Evolutionary conservation across 2,113 vertebrate species (phyloP).

Genomic region (Cisticola juncidis): DNA sequence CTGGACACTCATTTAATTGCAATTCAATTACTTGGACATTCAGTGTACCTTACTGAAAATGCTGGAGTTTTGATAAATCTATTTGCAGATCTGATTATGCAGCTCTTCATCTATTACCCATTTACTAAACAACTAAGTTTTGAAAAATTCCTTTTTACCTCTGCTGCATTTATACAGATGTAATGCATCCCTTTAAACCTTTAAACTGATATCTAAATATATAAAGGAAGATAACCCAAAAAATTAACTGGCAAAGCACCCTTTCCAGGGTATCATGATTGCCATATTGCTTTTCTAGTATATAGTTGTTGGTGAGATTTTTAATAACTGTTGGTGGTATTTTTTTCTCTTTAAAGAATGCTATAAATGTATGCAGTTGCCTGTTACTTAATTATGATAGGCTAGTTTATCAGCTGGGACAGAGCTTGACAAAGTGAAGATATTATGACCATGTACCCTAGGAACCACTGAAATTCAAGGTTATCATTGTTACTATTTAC

Average conservation of each 20-base stretch:
- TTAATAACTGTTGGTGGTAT: neutral
- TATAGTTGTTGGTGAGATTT: neutral
- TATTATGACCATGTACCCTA: neutral
- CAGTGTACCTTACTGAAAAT: neutral
- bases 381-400: neutral
- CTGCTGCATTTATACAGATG: neutral
- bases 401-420: neutral
- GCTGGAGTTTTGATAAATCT: neutral
- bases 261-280: neutral
- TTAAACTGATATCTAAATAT: neutral
- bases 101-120: neutral
- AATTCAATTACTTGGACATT: neutral
- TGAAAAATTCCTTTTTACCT: neutral
- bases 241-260: neutral
- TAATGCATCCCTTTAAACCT: neutral
- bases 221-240: neutral
- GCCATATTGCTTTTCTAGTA: neutral
- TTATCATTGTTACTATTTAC: neutral
- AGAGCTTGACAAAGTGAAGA: neutral
- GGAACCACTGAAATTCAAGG: neutral
- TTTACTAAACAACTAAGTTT: neutral
- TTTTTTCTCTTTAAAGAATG: neutral
- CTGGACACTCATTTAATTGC: neutral
- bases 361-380: neutral
- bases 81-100: neutral